Conservation (phyloP, 2,113 vertebrate species). For the Orthonyx spaldingii region DNA sequence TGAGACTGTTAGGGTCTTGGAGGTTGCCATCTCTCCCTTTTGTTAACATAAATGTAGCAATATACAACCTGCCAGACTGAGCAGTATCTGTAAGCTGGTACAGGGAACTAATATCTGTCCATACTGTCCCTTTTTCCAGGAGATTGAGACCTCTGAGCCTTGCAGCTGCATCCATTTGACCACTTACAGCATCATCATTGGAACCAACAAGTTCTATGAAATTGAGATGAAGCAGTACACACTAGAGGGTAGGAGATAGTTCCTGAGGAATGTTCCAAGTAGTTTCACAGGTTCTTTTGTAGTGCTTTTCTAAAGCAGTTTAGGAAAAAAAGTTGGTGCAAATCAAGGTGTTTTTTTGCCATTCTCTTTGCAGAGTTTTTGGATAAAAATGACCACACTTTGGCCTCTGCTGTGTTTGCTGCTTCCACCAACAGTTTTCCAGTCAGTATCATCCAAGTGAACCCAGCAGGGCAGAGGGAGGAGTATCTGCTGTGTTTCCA, state of each 20-base stretch:
- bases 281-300: neutral
- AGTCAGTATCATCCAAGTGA: slow-evolving; percentile 94
- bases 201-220: slow-evolving; percentile 98
- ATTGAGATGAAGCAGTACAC: slow-evolving; percentile 99
- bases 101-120: neutral
- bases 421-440: slow-evolving; percentile 93
- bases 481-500: slow-evolving; percentile 98
- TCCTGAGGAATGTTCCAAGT: neutral
- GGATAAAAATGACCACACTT: slow-evolving; percentile 94
- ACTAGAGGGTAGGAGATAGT: slow-evolving; percentile 80
- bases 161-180: slow-evolving; percentile 98
- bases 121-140: slow-evolving; percentile 69
- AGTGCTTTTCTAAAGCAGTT: neutral
- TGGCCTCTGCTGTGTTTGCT: slow-evolving; percentile 91
- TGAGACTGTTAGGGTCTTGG: neutral
- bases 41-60: neutral
- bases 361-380: slow-evolving; percentile 83
- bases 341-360: neutral
- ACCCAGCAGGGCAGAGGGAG: slow-evolving; percentile 87
- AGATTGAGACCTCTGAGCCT: slow-evolving; percentile 97
- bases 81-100: neutral
- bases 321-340: neutral
- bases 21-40: neutral
- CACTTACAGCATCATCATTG: slow-evolving; percentile 95
- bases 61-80: neutral